These are phyloP conservation scores for Aplodontia rufa DNA, from an alignment of 2,113 vertebrate species.

Conservation along the genomic window DNA sequence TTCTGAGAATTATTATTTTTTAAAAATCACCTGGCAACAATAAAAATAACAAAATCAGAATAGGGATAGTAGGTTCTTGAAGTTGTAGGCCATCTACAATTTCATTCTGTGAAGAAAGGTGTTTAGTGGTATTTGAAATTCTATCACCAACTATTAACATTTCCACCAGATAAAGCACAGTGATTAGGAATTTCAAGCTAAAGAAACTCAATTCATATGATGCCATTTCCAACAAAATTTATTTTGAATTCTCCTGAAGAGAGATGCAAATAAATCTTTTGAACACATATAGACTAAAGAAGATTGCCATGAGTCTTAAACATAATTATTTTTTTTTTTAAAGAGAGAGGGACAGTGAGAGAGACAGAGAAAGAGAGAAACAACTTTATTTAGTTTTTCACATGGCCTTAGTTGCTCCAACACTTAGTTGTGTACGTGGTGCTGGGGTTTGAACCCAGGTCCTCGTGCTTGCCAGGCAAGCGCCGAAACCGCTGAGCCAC, in stretches of 20 bases:
- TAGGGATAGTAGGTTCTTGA: constrained; percentile 30
- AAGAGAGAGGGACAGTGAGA: no score
- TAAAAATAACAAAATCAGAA: constrained; percentile 43
- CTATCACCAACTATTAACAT: constrained; percentile 31
- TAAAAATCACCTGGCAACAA: neutral
- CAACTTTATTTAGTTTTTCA: no score
- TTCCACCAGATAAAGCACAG: constrained; percentile 71
- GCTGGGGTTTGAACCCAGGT: no score
- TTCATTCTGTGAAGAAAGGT: constrained; percentile 58
- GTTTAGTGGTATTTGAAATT: constrained; percentile 68
- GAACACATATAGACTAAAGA: constrained; percentile 64
- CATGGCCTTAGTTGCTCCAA: no score
- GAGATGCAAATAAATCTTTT: constrained; percentile 81
- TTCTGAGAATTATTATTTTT: constrained; percentile 31
- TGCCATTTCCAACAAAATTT: constrained; percentile 74
- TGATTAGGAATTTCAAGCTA: constrained; percentile 62
- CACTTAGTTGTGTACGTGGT: no score
- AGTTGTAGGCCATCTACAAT: constrained; percentile 35
- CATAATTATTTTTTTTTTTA: no score
- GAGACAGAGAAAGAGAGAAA: no score
- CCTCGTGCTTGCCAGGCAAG: no score
- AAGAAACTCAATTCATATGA: constrained; percentile 67
- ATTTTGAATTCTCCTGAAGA: constrained; percentile 81
- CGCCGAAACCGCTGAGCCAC: no score
- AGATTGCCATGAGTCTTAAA: constrained; percentile 73